A percentile compares a stretch with the other conserved stretches of the same genome.
Evolutionary conservation across 1,140 invertebrate species (phyloP).

Genomic region (Charaxes varanes): DNA sequence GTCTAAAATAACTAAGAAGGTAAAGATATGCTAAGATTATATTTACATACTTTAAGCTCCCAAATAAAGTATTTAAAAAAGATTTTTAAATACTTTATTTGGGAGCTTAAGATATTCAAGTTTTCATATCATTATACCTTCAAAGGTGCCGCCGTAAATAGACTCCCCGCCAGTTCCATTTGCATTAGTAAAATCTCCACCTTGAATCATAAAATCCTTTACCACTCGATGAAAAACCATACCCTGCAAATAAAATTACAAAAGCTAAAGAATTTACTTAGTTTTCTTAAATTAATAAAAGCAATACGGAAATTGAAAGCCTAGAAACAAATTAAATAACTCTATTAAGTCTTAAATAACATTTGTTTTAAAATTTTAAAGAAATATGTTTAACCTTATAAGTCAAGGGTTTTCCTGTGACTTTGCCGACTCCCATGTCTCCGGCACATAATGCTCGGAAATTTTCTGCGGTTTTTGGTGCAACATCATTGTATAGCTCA

Average conservation of each 20-base stretch:
- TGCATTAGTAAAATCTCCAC: constrained; percentile 90
- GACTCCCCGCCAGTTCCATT: constrained; percentile 95
- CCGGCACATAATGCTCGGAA: constrained; percentile 94
- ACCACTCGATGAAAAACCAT: constrained; percentile 93
- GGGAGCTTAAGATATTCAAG: too few relatives aligned
- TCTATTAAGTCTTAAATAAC: too few relatives aligned
- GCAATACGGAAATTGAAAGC: not conserved
- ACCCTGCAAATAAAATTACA: constrained; percentile 71
- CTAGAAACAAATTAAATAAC: not conserved
- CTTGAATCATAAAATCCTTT: constrained; percentile 94
- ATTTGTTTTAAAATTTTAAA: too few relatives aligned
- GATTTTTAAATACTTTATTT: too few relatives aligned
- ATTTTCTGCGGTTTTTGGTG: constrained; percentile 95
- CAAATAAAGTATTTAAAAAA: too few relatives aligned
- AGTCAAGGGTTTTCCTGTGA: constrained; percentile 81
- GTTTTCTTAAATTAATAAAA: too few relatives aligned
- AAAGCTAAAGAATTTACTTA: too few relatives aligned
- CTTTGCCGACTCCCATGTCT: constrained; percentile 85
- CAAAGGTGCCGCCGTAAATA: constrained; percentile 92
- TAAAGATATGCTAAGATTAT: too few relatives aligned
- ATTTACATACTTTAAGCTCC: too few relatives aligned
- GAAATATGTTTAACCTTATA: constrained; percentile 82
- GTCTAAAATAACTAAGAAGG: too few relatives aligned
- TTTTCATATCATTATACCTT: too few relatives aligned
- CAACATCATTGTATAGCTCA: constrained; percentile 93